phyloP scores from a whole-genome alignment of 2,888 invertebrate species.

The Polylopha cassiicola region DNA sequence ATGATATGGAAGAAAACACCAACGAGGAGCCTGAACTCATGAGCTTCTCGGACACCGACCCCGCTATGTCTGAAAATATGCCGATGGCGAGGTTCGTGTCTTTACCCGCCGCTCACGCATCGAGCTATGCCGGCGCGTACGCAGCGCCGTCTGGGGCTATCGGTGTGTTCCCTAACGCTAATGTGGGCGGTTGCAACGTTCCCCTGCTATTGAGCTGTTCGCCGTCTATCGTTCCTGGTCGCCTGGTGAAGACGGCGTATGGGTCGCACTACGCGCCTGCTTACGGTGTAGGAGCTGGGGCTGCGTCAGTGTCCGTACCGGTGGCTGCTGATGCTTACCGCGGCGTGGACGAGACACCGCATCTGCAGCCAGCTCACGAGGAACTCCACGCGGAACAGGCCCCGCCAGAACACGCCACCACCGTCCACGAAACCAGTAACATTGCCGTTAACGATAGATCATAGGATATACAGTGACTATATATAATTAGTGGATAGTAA shows the following conservation, averaged over 20 bases:
- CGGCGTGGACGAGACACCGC: constrained; percentile 35
- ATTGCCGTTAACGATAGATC: constrained; percentile 3
- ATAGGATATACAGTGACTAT: constrained; percentile 15
- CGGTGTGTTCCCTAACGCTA: constrained; percentile 57
- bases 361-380: constrained; percentile 32
- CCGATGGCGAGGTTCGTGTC: constrained; percentile 45
- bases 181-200: constrained; percentile 50
- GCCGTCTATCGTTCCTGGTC: constrained; percentile 54
- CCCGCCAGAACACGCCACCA: constrained; percentile 31
- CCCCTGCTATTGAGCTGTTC: constrained; percentile 63
- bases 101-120: constrained; percentile 26
- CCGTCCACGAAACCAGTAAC: constrained; percentile 19
- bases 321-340: constrained; percentile 35
- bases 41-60: constrained; percentile 52
- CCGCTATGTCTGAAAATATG: constrained; percentile 37
- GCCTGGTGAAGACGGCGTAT: constrained; percentile 36
- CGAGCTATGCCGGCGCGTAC: constrained; percentile 3
- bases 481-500: constrained; percentile 2
- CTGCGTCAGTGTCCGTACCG: constrained; percentile 1
- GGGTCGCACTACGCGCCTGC: constrained; percentile 28
- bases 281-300: constrained; percentile 20
- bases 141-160: constrained; percentile 39
- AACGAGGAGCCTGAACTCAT: constrained; percentile 41
- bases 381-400: constrained; percentile 29
- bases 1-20: constrained; percentile 27